Conservation (phyloP, 2,888 invertebrate genomes). For the Patella pellucida region DNA sequence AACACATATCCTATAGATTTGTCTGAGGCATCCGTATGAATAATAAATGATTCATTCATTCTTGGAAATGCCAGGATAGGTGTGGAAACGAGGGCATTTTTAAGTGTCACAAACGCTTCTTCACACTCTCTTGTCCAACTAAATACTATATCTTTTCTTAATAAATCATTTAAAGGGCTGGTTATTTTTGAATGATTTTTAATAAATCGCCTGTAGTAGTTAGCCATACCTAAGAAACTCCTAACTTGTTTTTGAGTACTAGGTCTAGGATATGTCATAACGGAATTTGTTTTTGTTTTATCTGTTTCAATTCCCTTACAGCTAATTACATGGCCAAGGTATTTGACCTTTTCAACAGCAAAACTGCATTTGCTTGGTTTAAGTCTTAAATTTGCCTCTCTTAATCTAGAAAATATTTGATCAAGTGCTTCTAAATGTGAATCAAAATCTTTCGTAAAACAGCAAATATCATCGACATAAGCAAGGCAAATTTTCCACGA, state of each 20-base stretch:
- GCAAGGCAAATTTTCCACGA: neutral
- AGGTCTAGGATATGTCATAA: neutral
- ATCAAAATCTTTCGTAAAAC: neutral
- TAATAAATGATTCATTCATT: neutral
- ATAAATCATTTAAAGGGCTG: neutral
- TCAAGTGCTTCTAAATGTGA: neutral
- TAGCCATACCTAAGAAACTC: neutral
- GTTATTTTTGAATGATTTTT: neutral
- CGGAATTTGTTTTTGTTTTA: neutral
- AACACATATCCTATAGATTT: too few species aligned
- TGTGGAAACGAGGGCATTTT: neutral
- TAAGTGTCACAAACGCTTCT: neutral
- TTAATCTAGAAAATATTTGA: neutral
- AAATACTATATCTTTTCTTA: neutral
- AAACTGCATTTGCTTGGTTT: neutral
- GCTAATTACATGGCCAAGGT: neutral
- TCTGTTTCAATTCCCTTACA: neutral
- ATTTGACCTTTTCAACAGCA: neutral
- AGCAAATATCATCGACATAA: neutral
- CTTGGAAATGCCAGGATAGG: neutral
- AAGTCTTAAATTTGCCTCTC: neutral
- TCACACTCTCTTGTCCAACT: neutral
- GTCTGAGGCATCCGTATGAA: constrained; percentile 26
- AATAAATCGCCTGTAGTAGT: neutral
- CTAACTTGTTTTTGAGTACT: neutral